Conservation (phyloP, 1,140 invertebrate species). For the Teleogryllus occipitalis region DNA sequence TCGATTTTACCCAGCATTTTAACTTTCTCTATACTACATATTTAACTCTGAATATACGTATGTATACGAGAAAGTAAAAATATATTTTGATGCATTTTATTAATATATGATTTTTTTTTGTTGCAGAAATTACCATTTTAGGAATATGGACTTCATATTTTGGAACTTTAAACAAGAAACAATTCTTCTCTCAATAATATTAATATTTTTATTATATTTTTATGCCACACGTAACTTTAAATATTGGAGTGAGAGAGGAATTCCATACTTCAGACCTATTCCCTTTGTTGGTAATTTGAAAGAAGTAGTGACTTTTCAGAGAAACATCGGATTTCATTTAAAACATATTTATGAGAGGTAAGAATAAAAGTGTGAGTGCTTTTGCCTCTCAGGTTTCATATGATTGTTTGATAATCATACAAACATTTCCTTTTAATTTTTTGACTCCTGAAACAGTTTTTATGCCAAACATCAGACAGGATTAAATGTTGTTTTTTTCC, state of each 20-base stretch:
- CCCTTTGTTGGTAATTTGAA: not conserved
- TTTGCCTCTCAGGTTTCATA: too few relatives aligned
- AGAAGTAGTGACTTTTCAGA: not conserved
- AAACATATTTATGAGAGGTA: not conserved
- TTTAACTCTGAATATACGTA: too few relatives aligned
- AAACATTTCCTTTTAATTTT: not conserved
- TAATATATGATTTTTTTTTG: too few relatives aligned
- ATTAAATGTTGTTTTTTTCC: not conserved
- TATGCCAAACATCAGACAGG: not conserved
- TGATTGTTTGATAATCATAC: not conserved
- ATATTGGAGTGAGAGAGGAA: not conserved
- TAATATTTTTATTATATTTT: not conserved
- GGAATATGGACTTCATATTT: too few relatives aligned
- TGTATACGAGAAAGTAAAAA: too few relatives aligned
- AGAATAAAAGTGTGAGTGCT: too few relatives aligned
- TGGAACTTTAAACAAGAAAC: too few relatives aligned
- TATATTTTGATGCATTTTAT: too few relatives aligned
- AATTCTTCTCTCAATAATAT: too few relatives aligned
- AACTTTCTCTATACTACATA: too few relatives aligned
- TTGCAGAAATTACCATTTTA: too few relatives aligned
- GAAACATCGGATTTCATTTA: not conserved
- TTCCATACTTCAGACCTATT: not conserved
- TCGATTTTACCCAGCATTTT: too few relatives aligned
- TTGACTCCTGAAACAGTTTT: not conserved
- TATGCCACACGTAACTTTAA: conserved; percentile 1